A percentile compares a stretch with the other conserved stretches of the same genome.
phyloP scores from a whole-genome alignment of 2,888 invertebrate genomes.

The Drosophila mimetica region DNA sequence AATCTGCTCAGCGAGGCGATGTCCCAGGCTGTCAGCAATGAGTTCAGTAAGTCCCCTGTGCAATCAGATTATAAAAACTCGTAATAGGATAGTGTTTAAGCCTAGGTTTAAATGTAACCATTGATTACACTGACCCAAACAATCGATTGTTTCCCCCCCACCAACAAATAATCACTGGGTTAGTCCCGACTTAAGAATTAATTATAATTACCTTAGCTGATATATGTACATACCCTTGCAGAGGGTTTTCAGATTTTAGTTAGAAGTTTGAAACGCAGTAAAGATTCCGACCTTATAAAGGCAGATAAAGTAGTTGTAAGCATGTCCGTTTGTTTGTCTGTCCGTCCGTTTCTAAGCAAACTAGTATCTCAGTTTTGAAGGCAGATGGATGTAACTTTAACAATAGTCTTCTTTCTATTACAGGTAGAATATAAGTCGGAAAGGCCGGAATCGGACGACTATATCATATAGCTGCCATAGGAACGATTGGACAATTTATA shows the following conservation, averaged over 20 bases:
- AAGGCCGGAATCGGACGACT: constrained; percentile 3
- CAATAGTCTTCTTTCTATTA: constrained; percentile 9
- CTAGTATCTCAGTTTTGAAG: constrained; percentile 2
- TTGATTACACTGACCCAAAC: no score
- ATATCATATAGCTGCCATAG: constrained; percentile 9
- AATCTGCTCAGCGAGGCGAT: constrained; percentile 86
- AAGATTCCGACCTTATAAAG: background rate
- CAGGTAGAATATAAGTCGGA: constrained; percentile 4
- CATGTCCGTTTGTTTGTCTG: constrained; percentile 9
- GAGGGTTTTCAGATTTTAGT: background rate
- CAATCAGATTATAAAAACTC: background rate
- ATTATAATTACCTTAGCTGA: background rate
- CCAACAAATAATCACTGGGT: no score
- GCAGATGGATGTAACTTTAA: constrained; percentile 5
- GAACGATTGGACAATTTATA: constrained; percentile 7
- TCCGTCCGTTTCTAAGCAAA: constrained; percentile 4
- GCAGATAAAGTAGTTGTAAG: background rate
- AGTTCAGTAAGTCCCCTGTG: constrained; percentile 85
- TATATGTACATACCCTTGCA: background rate
- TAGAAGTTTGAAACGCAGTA: background rate
- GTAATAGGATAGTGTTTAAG: background rate
- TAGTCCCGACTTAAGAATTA: no score
- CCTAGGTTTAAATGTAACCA: background rate
- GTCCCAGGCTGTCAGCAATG: constrained; percentile 86
- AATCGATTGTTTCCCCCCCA: no score